These are phyloP conservation scores for Pomatostomus ruficeps DNA, from an alignment of 2,113 vertebrate species.

Conservation along the genomic window DNA sequence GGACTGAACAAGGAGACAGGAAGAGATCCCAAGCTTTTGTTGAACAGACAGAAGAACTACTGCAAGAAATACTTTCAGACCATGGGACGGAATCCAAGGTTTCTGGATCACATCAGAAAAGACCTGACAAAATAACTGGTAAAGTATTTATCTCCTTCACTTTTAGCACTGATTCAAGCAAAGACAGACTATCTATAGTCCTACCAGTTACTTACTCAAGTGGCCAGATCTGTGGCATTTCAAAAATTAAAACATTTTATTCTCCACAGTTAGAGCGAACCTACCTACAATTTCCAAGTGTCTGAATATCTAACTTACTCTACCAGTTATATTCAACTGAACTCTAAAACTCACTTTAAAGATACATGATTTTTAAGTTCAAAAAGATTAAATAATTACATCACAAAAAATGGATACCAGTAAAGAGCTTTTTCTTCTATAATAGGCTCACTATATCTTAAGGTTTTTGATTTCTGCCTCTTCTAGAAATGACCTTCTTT, in stretches of 20 bases:
- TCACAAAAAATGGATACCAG: neutral
- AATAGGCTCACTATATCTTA: neutral
- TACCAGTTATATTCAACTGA: neutral
- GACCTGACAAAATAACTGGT: neutral
- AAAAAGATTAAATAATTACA: neutral
- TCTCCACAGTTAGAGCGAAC: neutral
- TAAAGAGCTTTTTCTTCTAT: neutral
- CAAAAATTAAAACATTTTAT: neutral
- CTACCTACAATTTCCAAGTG: neutral
- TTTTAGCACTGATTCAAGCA: neutral
- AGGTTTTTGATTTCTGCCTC: neutral
- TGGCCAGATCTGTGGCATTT: neutral
- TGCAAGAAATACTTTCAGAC: neutral
- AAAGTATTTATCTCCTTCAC: slow-evolving; percentile 2
- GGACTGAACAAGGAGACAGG: neutral
- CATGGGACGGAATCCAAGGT: neutral
- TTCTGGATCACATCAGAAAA: slow-evolving; percentile 23
- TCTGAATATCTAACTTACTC: neutral
- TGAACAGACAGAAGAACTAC: neutral
- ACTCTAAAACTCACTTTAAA: neutral
- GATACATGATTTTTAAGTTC: neutral
- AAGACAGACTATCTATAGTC: neutral
- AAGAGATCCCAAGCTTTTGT: neutral
- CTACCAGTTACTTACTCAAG: neutral
- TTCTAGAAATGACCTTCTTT: neutral